Evolutionary conservation across 2,888 invertebrate species (phyloP), one percentile per base, ranked within the genome.

Genomic region (Philereme vetulata): DNA sequence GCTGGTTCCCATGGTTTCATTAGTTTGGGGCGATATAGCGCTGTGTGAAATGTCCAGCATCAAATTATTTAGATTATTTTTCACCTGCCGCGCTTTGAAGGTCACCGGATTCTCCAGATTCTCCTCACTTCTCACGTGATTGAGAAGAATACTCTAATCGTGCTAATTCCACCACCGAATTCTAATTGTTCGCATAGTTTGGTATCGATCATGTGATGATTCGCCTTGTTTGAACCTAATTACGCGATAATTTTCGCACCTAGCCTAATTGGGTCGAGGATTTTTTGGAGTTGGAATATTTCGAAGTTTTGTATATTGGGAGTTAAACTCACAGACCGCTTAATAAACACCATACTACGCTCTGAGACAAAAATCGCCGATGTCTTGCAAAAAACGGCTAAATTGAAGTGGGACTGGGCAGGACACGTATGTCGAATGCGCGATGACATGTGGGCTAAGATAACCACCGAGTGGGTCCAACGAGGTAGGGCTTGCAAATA

Each of bases 141-240:
- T 49, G 2, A 8, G 60, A 58, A 63, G 53, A 36, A 10, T 4
- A n/a, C 21, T 35, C 46, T 21, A 50, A 56, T 21, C 36, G 48
- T 49, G 56, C 49, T 48, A 66, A 61, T 50, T 48, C 9, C 4
- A 9, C 34, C 43, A 38, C 6, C 36, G 32, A 51, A 61, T 43
- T 51, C 68, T 71, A 74, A 74, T 69, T 53, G 65, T 69, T 67
- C 49, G 55, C 57, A 46, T 42, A 11, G 56, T 73, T 71, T 68
- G 65, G 65, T 54, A 49, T 34, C 43, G 38, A 70, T 72, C 71
- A 68, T 67, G 64, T 71, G 71, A 70, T 77, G 52, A 74, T 70
- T 65, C 56, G 36, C 10, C 8, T 50, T 43, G 61, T 62, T 65
- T 46, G 50, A 34, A 8, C 32, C 55, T 51, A 55, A 62, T 65